phyloP scores from a whole-genome alignment of 2,113 vertebrate species.

The Choloepus hoffmanni region DNA sequence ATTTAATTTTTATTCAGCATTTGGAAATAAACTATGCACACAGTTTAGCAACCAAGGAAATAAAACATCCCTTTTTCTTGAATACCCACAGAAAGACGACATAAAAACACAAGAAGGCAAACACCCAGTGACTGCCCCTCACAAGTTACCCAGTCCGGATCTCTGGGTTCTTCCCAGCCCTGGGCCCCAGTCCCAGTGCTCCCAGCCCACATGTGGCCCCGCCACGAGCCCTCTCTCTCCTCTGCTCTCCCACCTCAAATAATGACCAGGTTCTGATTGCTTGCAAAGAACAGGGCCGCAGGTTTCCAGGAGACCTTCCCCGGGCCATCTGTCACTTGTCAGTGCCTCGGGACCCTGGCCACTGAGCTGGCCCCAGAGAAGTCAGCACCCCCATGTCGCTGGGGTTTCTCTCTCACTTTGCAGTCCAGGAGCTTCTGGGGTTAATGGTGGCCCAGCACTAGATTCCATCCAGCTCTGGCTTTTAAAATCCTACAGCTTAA shows the following conservation, averaged over 20 bases:
- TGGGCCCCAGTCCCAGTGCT: too few species aligned
- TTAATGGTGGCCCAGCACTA: not conserved
- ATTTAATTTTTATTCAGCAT: conserved; percentile 1
- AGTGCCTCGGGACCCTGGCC: not conserved
- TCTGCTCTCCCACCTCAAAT: not conserved
- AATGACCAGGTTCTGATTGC: not conserved
- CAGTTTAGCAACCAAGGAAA: conserved; percentile 32
- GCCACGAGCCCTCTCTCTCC: not conserved
- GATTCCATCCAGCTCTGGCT: not conserved
- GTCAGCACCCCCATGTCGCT: not conserved
- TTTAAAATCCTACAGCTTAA: not conserved
- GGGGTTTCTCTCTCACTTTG: not conserved
- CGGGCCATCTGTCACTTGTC: not conserved
- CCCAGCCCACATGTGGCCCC: not conserved
- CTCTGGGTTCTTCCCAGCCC: not conserved
- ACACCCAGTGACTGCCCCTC: not conserved
- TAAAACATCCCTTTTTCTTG: not conserved
- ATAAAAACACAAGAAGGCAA: not conserved
- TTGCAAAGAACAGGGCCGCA: not conserved
- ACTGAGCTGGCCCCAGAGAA: not conserved
- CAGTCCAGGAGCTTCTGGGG: not conserved
- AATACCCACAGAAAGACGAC: not conserved
- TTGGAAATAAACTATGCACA: not conserved
- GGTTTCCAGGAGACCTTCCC: not conserved
- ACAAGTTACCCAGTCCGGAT: too few species aligned